Conservation (phyloP, 2,113 vertebrate species). For the Chamaetylas fuelleborni region DNA sequence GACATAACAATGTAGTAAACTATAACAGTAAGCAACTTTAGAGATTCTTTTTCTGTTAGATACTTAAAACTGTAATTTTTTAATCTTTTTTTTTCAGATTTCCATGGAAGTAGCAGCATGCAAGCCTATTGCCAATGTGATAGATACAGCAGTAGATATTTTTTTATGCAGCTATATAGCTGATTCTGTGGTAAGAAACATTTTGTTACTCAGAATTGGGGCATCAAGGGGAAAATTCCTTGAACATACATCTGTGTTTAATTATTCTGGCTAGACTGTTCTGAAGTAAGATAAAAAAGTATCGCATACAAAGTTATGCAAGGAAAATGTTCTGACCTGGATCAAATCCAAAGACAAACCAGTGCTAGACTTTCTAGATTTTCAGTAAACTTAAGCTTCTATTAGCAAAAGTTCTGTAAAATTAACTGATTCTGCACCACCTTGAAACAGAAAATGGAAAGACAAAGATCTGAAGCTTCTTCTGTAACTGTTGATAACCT, state of each 20-base stretch:
- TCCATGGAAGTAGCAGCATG: conserved; percentile 85
- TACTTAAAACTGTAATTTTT: not conserved
- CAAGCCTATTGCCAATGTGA: conserved; percentile 88
- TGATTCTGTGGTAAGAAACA: conserved; percentile 88
- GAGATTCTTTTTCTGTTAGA: not conserved
- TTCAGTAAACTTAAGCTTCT: not conserved
- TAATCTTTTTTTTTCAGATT: conserved; percentile 72
- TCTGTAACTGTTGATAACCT: not conserved
- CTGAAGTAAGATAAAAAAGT: not conserved
- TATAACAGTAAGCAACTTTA: not conserved
- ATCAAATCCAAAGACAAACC: not conserved
- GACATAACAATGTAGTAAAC: not conserved
- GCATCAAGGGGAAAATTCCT: not conserved
- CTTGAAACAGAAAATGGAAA: not conserved
- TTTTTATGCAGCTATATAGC: conserved; percentile 85
- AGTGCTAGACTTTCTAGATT: not conserved
- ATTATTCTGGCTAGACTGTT: not conserved
- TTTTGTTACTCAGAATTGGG: not conserved
- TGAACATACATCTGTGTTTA: not conserved
- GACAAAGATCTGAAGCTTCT: not conserved
- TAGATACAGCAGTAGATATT: conserved; percentile 86
- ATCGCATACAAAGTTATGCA: not conserved
- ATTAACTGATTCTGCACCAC: not conserved
- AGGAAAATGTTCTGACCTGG: not conserved
- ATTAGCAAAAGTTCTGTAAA: not conserved